These are phyloP conservation scores for Spinibarbus caldwelli DNA, from an alignment of 2,797 vertebrate species.

Conservation along the genomic window DNA sequence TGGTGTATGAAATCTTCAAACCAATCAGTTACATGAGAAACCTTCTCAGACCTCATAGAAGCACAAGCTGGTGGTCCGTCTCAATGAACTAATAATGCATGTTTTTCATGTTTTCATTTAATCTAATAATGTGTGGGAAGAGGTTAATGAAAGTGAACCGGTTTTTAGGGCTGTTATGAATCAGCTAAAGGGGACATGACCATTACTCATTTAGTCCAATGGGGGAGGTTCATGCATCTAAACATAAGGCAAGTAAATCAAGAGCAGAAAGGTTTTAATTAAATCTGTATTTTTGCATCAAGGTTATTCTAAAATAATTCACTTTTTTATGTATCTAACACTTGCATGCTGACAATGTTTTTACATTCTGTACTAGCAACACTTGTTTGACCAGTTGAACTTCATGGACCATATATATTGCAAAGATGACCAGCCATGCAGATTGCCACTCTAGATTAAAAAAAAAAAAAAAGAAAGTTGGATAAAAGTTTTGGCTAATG, in stretches of 20 bases:
- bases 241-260: slow-evolving; percentile 29
- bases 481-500: not conserved
- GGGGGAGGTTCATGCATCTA: slow-evolving; percentile 4
- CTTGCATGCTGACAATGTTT: not conserved
- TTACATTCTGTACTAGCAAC: not conserved
- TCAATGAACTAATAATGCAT: slow-evolving; percentile 9
- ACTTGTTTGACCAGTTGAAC: not conserved
- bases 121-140: slow-evolving; percentile 19
- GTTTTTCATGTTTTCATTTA: slow-evolving; percentile 14
- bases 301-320: not conserved
- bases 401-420: not conserved
- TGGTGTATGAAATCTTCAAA: slow-evolving; percentile 5
- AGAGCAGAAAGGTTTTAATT: not conserved
- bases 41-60: not conserved
- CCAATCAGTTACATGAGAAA: slow-evolving; percentile 27
- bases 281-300: not conserved
- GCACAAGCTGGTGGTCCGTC: slow-evolving; percentile 4
- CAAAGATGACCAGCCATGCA: not conserved
- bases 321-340: not conserved
- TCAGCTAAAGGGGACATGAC: slow-evolving; percentile 21
- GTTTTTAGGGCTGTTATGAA: slow-evolving; percentile 29
- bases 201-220: slow-evolving; percentile 40
- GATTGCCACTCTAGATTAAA: not conserved
- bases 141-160: slow-evolving; percentile 1
- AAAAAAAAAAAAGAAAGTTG: not conserved